A percentile compares a stretch with the other conserved stretches of the same genome.
phyloP scores from a whole-genome alignment of 1,140 invertebrate genomes.

The Penaeus chinensis region DNA sequence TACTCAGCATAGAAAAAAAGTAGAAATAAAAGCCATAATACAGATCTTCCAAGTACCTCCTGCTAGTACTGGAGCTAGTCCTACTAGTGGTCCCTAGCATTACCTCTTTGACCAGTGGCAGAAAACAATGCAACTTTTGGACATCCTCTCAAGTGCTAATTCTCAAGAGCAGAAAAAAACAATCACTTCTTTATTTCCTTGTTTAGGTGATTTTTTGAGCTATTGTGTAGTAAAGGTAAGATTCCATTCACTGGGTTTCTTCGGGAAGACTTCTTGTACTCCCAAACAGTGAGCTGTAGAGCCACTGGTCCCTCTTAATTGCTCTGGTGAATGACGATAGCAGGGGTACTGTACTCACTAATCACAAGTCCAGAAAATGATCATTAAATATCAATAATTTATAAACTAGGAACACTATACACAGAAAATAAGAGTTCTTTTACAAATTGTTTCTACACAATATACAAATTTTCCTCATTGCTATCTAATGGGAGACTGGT shows the following conservation, averaged over 20 bases:
- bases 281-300: conserved; percentile 8
- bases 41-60: background rate
- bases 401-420: conserved; percentile 56
- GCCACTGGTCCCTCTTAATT: conserved; percentile 47
- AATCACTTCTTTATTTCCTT: background rate
- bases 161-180: too few relatives aligned
- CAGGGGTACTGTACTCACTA: conserved; percentile 45
- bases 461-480: conserved; percentile 57
- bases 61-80: background rate
- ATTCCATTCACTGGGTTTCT: background rate
- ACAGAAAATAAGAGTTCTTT: conserved; percentile 50
- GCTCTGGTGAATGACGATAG: conserved; percentile 49
- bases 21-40: conserved; percentile 7
- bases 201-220: background rate
- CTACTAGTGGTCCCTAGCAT: background rate
- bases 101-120: conserved; percentile 25
- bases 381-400: conserved; percentile 32
- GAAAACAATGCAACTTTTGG: background rate
- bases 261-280: conserved; percentile 33
- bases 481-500: conserved; percentile 58
- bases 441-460: conserved; percentile 54
- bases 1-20: background rate
- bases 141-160: too few relatives aligned
- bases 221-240: too few relatives aligned
- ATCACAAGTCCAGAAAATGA: conserved; percentile 38